Percentiles rank a stretch among this genome's conserved stretches.
phyloP scores from a whole-genome alignment of 2,888 invertebrate species.

The Bellardia pandia region DNA sequence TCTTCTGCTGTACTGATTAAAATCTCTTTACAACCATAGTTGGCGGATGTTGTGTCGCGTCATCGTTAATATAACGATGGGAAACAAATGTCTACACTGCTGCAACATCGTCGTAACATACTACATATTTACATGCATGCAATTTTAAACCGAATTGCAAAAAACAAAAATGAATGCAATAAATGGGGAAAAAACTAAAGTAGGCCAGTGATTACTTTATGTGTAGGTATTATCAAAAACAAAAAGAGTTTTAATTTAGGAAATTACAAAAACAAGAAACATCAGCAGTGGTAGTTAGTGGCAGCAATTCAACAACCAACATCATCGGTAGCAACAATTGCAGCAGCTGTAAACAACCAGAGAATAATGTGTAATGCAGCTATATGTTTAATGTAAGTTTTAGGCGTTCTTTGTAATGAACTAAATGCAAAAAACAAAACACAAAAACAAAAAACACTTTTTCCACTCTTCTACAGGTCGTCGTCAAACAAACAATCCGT shows the following conservation, averaged over 20 bases:
- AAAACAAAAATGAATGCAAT: slow-evolving; percentile 10
- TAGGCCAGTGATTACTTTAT: slow-evolving; percentile 72
- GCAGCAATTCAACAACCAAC: slow-evolving; percentile 33
- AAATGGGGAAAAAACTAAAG: slow-evolving; percentile 66
- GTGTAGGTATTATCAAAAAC: slow-evolving; percentile 35
- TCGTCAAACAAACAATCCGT: slow-evolving; percentile 49
- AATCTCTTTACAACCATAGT: slow-evolving; percentile 66
- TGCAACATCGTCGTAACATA: slow-evolving; percentile 31
- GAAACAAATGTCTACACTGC: slow-evolving; percentile 54
- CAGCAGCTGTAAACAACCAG: slow-evolving; percentile 67
- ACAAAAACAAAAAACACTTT: slow-evolving; percentile 21
- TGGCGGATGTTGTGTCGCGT: slow-evolving; percentile 72
- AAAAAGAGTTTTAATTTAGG: slow-evolving; percentile 63
- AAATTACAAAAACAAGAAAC: slow-evolving; percentile 53
- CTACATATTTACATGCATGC: slow-evolving; percentile 56
- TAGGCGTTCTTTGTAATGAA: slow-evolving; percentile 67
- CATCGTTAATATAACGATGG: slow-evolving; percentile 64
- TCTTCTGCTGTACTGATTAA: slow-evolving; percentile 63
- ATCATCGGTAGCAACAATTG: slow-evolving; percentile 52
- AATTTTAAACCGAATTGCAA: slow-evolving; percentile 52
- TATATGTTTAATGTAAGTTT: slow-evolving; percentile 52
- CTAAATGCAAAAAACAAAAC: slow-evolving; percentile 45
- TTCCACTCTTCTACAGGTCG: slow-evolving; percentile 61
- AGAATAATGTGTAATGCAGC: slow-evolving; percentile 53
- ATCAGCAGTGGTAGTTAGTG: slow-evolving; percentile 35